phyloP scores from a whole-genome alignment of 2,797 vertebrate genomes.

The Agapornis canus region DNA sequence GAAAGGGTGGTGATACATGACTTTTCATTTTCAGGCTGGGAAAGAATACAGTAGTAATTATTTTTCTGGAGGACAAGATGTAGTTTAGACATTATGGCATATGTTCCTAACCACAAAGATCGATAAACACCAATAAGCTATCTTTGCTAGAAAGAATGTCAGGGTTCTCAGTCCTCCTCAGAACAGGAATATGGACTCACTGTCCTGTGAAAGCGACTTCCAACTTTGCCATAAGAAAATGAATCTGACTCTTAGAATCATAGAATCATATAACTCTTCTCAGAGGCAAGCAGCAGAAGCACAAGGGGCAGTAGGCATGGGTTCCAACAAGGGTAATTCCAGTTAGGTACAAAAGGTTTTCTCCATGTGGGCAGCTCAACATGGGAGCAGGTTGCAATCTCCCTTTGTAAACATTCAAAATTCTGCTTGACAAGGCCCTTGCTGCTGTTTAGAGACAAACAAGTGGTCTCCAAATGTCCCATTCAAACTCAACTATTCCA shows the following conservation, averaged over 20 bases:
- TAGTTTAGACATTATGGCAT: background rate
- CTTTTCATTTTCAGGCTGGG: background rate
- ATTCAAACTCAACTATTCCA: background rate
- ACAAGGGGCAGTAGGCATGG: fast-evolving
- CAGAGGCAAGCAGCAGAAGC: background rate
- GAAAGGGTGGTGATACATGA: background rate
- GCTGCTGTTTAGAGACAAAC: background rate
- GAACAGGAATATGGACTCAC: background rate
- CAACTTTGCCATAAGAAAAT: background rate
- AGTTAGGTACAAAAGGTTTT: background rate
- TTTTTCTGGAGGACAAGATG: background rate
- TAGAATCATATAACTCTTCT: background rate
- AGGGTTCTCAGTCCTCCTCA: background rate
- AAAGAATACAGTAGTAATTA: constrained; percentile 10
- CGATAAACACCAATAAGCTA: background rate
- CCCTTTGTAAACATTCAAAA: background rate
- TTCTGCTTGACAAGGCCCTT: background rate
- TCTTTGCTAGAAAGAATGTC: background rate
- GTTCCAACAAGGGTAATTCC: background rate
- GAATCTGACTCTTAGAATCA: background rate
- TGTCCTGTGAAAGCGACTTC: background rate
- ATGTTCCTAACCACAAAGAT: background rate
- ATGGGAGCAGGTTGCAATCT: background rate
- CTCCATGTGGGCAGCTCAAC: fast-evolving
- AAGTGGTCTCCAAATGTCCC: background rate